Evolutionary conservation across 2,888 invertebrate genomes (phyloP).

Genomic region (Lasioglossum vierecki): DNA sequence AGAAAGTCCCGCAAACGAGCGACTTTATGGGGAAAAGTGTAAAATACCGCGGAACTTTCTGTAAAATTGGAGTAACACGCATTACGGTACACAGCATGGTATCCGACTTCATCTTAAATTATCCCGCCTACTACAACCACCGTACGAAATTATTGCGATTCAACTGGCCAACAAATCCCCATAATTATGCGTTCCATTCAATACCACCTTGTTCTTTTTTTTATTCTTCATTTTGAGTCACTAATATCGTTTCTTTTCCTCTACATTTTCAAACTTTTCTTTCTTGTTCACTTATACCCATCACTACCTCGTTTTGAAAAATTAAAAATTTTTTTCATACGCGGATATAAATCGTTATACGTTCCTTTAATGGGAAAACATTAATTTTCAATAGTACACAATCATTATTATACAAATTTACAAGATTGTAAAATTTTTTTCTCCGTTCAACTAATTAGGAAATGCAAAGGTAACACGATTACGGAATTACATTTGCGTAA

Average conservation of each 20-base stretch:
- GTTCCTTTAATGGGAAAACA: background rate
- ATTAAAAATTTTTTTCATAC: background rate
- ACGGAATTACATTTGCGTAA: background rate
- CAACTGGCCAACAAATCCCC: background rate
- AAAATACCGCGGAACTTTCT: constrained; percentile 33
- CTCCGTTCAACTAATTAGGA: background rate
- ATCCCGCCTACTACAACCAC: background rate
- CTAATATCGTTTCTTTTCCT: background rate
- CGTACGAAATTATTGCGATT: constrained; percentile 6
- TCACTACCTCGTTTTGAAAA: background rate
- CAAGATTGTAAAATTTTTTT: background rate
- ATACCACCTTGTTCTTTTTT: background rate
- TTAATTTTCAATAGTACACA: background rate
- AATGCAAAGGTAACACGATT: background rate
- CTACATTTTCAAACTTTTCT: background rate
- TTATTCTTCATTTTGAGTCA: background rate
- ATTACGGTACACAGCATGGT: constrained; percentile 11
- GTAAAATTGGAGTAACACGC: constrained; percentile 35
- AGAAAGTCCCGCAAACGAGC: constrained; percentile 7
- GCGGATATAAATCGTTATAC: background rate
- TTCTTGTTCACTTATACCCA: background rate
- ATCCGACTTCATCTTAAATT: constrained; percentile 34
- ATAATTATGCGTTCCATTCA: background rate
- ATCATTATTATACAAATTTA: background rate
- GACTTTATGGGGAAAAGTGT: constrained; percentile 39